These are phyloP conservation scores for Nannoperca obscura DNA, from an alignment of 2,797 vertebrate genomes.

Conservation along the genomic window DNA sequence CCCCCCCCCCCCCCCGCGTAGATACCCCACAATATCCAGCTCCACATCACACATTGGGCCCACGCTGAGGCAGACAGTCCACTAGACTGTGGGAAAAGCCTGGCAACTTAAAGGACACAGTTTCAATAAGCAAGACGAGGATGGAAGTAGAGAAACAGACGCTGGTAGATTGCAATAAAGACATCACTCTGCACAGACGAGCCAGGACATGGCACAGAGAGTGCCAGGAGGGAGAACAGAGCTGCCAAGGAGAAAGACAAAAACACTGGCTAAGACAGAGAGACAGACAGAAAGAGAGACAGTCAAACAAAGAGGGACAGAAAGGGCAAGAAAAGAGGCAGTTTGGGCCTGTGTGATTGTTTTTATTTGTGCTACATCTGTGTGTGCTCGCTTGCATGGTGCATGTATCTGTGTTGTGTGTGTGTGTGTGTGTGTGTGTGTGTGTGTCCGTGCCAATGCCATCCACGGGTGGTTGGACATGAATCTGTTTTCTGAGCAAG, in stretches of 20 bases:
- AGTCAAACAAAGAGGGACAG: slow-evolving; percentile 33
- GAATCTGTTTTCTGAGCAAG: slow-evolving; percentile 31
- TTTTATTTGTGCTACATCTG: slow-evolving; percentile 15
- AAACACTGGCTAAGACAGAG: slow-evolving; percentile 45
- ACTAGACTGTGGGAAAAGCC: slow-evolving; percentile 16
- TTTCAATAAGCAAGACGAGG: slow-evolving; percentile 22
- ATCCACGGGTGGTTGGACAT: slow-evolving; percentile 27
- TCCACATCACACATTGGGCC: slow-evolving; percentile 22
- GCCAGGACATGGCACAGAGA: slow-evolving; percentile 43
- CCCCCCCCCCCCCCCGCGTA: neutral
- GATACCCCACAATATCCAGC: slow-evolving; percentile 21
- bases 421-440: neutral
- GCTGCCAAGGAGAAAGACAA: slow-evolving; percentile 45
- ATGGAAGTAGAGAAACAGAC: slow-evolving; percentile 32
- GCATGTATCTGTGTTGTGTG: neutral
- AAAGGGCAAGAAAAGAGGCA: slow-evolving; percentile 14
- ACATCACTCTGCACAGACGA: slow-evolving; percentile 49
- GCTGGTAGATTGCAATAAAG: slow-evolving; percentile 51
- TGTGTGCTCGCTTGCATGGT: neutral
- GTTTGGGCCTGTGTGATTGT: neutral
- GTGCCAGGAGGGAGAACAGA: slow-evolving; percentile 46
- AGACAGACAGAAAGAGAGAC: slow-evolving; percentile 30
- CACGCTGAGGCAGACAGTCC: slow-evolving; percentile 19
- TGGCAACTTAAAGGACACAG: slow-evolving; percentile 20
- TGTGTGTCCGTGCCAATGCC: neutral